Conservation (phyloP, 2,888 invertebrate genomes). For the Spicauda simplicius region DNA sequence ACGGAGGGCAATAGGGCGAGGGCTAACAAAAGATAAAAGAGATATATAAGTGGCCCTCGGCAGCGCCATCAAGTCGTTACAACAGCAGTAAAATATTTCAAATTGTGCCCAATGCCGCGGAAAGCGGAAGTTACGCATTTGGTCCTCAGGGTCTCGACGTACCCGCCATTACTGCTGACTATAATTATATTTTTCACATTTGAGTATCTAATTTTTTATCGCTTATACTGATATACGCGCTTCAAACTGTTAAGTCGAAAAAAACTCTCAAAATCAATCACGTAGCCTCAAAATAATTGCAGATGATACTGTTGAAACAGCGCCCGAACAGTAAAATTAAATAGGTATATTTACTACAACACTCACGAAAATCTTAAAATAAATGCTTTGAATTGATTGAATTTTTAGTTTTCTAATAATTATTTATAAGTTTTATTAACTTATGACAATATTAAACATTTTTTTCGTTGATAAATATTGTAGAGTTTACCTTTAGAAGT, state of each 20-base stretch:
- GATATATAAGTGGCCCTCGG: slow-evolving; percentile 84
- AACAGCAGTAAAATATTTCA: slow-evolving; percentile 85
- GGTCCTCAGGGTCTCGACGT: slow-evolving; percentile 47
- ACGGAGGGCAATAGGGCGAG: slow-evolving; percentile 71
- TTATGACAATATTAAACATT: too few relatives aligned
- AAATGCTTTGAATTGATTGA: too few relatives aligned
- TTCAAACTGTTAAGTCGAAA: neutral
- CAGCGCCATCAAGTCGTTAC: slow-evolving; percentile 84
- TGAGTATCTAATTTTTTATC: slow-evolving; percentile 30
- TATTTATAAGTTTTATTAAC: too few relatives aligned
- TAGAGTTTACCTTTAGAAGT: too few relatives aligned
- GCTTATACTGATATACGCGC: neutral
- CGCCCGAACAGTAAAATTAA: too few relatives aligned
- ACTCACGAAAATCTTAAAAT: too few relatives aligned
- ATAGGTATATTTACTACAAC: too few relatives aligned
- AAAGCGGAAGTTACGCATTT: slow-evolving; percentile 82
- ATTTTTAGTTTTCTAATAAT: too few relatives aligned
- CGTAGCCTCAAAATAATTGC: too few relatives aligned
- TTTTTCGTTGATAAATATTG: too few relatives aligned
- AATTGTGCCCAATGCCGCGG: slow-evolving; percentile 84
- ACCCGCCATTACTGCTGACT: slow-evolving; percentile 37
- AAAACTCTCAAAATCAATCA: neutral
- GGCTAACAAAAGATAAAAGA: slow-evolving; percentile 81
- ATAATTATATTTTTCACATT: slow-evolving; percentile 45
- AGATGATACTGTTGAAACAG: too few relatives aligned